Evolutionary conservation across 2,888 invertebrate genomes (phyloP), one percentile per base, ranked within the genome.

Genomic region (Synergus gifuensis): DNA sequence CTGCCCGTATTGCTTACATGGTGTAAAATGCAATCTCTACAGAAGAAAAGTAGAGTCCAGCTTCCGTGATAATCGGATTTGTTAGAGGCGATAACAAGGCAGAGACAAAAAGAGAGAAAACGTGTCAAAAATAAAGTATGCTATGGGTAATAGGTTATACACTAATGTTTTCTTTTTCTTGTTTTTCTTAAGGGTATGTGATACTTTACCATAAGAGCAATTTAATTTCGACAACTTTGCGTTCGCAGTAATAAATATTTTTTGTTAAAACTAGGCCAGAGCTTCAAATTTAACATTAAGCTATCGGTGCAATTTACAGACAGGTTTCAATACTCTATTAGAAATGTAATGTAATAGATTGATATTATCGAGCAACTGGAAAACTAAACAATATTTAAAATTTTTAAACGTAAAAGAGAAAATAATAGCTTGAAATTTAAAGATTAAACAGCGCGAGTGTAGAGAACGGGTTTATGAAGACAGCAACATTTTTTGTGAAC

Each of bases 381-480:
- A 54, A 54, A 54, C 16, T 9, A 54, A 54, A 54, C 5, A 7
- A 63, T 36, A 36, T 1, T 63, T 16, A 36, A 54, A 54, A 54
- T 54, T 54, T 63, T 63, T 12, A 5, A 36, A 36, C 14, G 4
- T 14, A 22, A 63, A 36, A 14, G 7, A 28, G 36, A 0, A 63
- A 63, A 63, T 63, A 63, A 63, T 14, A 28, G 63, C 14, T 63
- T 16, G 63, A 14, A 63, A 63, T 63, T 14, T 12, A 36, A 22
- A 63, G 14, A 63, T 28, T 14, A 63, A 14, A 28, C 22, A 54
- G 7, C 8, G 49, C 12, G 22, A 63, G 28, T n/a, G 49, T 54
- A 28, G 36, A 63, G 14, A 36, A 36, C 36, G 63, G 63, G 62
- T 62, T 62, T 62, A 62, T 22, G 22, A 62, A 62, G 63, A 63